Base-by-base conservation (phyloP, 1,140 invertebrate genomes). In the Tachypleus tridentatus region DNA sequence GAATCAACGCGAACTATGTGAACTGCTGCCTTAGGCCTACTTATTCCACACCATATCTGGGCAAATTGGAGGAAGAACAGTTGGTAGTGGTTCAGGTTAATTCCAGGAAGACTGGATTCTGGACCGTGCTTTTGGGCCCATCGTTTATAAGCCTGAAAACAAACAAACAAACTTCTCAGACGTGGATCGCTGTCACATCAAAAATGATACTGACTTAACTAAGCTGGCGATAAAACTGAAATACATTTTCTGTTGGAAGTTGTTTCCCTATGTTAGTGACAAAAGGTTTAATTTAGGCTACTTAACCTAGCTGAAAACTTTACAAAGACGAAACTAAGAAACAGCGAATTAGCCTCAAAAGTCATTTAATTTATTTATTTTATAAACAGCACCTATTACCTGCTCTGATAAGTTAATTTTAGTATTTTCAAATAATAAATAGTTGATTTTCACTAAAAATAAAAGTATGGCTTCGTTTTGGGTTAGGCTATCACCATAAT, bases 21-120 rank as follows among this genome's bases (percentile, higher is more conserved):
- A 4, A 78, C 72, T n/a, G 76, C 74, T 49, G 72, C 74, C 70
- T 81, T 77, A 8, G 74, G 74, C 57, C 77, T 74, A 72, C 77
- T 80, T 4, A 74, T 74, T 9, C 77, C 77, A 66, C 80, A 82
- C 80, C 80, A 81, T 76, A 87, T 84, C 81, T 82, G 73, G 47
- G 70, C 73, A 77, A 94, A 96, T 51, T 89, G 89, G 6, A 97
- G 79, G 72, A 96, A 97, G 75, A 97, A 97, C 52, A 95, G 79
- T 75, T 96, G 91, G 49, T 86, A 81, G 76, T 94, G 73, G 4
- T 69, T 76, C 47, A 74, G 63, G 47, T 69, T 64, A 49, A 83
- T 48, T 57, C 71, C 71, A 7, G 71, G 70, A 49, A 76, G 58
- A 52, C 67, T 56, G 10, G 64, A 62, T 64, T 72, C 72, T 48